Percentiles rank a stretch among this genome's conserved stretches.
phyloP scores from a whole-genome alignment of 2,888 invertebrate genomes.

The Caenorhabditis japonica region DNA sequence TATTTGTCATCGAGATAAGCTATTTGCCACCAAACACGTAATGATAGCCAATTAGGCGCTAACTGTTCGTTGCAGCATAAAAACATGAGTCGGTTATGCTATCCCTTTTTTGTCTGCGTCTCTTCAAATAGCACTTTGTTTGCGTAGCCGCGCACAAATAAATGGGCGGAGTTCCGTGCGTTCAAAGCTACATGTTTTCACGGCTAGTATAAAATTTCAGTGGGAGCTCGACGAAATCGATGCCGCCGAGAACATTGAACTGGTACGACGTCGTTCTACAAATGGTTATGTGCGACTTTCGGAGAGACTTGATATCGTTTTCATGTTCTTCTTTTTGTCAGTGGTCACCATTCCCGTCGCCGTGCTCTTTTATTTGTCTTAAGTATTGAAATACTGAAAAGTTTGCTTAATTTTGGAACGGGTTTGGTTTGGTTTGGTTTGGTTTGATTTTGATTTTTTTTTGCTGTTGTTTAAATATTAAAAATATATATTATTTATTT shows the following conservation, averaged over 20 bases:
- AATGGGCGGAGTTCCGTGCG: too few species aligned
- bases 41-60: too few species aligned
- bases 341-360: slow-evolving; percentile 72
- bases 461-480: neutral
- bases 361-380: slow-evolving; percentile 66
- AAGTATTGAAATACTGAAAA: neutral
- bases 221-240: slow-evolving; percentile 61
- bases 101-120: too few species aligned
- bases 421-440: neutral
- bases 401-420: too few species aligned
- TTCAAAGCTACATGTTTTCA: too few species aligned
- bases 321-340: slow-evolving; percentile 69
- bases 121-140: too few species aligned
- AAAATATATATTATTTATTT: neutral
- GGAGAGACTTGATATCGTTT: slow-evolving; percentile 69
- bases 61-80: too few species aligned
- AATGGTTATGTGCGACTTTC: slow-evolving; percentile 72
- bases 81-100: too few species aligned
- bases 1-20: too few species aligned
- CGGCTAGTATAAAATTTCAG: too few species aligned
- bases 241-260: slow-evolving; percentile 44
- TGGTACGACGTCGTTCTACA: slow-evolving; percentile 35
- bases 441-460: slow-evolving; percentile 2
- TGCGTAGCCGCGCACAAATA: too few species aligned
- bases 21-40: too few species aligned